phyloP scores from a whole-genome alignment of 1,140 invertebrate species.

The Pseudomyrmex pallidus region DNA sequence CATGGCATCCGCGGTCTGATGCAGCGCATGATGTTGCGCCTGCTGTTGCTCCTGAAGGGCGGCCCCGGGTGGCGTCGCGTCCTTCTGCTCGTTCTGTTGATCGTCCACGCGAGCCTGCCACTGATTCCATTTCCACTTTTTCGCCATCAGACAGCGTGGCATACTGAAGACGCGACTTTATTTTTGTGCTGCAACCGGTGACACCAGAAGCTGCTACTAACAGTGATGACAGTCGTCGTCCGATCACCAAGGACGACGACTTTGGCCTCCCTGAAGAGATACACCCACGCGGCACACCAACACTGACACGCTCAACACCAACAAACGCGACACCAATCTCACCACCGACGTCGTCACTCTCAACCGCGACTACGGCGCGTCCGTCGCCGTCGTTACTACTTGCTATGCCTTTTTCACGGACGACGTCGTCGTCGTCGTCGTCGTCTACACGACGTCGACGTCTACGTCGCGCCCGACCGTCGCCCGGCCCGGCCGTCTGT shows the following conservation, averaged over 20 bases:
- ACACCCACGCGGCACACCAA: slow-evolving; percentile 54
- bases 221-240: slow-evolving; percentile 14
- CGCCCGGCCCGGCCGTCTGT: slow-evolving; percentile 52
- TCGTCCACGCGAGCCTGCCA: slow-evolving; percentile 90
- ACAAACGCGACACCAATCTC: slow-evolving; percentile 56
- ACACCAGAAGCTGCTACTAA: slow-evolving; percentile 6
- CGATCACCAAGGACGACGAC: slow-evolving; percentile 30
- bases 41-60: slow-evolving; percentile 55
- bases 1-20: slow-evolving; percentile 56
- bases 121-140: slow-evolving; percentile 95
- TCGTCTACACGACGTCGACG: slow-evolving; percentile 73
- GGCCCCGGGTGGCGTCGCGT: slow-evolving; percentile 25
- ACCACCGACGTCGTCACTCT: slow-evolving; percentile 59
- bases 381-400: slow-evolving; percentile 17
- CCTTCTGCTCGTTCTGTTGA: slow-evolving; percentile 72
- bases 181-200: background rate
- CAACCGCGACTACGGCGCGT: slow-evolving; percentile 51
- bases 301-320: slow-evolving; percentile 65
- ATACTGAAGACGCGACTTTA: slow-evolving; percentile 81
- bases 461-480: slow-evolving; percentile 72
- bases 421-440: slow-evolving; percentile 39
- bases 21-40: slow-evolving; percentile 44
- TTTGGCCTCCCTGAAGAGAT: slow-evolving; percentile 2
- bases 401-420: slow-evolving; percentile 22
- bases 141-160: slow-evolving; percentile 95